Percentiles rank a stretch among this genome's conserved stretches.
Evolutionary conservation across 2,888 invertebrate species (phyloP).

Genomic region (Dolomedes plantarius): DNA sequence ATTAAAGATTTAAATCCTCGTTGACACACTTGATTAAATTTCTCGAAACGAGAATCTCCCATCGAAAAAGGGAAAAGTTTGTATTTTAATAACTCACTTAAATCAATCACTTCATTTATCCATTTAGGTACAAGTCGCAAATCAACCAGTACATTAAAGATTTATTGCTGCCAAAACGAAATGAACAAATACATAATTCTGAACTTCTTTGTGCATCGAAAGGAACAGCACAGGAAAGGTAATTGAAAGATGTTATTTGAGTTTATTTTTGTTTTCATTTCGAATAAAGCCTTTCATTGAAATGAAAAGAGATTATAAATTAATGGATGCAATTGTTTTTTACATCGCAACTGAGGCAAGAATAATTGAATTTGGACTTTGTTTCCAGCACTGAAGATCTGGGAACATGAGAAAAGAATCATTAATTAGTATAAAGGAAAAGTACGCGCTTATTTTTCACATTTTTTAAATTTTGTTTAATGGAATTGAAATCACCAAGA

Average conservation of each 20-base stretch:
- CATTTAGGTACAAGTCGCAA: constrained; percentile 29
- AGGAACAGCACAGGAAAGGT: background rate
- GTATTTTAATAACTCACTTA: constrained; percentile 55
- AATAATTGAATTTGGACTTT: constrained; percentile 4
- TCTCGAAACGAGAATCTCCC: background rate
- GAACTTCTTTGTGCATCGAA: background rate
- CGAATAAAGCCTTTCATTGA: background rate
- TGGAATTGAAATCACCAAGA: background rate
- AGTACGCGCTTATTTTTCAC: background rate
- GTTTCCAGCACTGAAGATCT: background rate
- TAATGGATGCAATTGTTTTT: constrained; percentile 6
- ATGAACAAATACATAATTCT: constrained; percentile 6
- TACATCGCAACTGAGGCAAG: constrained; percentile 1
- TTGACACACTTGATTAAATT: constrained; percentile 18
- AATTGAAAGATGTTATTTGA: constrained; percentile 1
- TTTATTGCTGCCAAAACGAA: constrained; percentile 47
- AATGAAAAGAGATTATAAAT: constrained; percentile 9
- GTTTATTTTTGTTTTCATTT: constrained; percentile 9
- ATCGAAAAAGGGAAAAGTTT: background rate
- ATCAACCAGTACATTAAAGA: constrained; percentile 54
- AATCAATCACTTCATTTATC: constrained; percentile 63
- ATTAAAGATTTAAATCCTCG: constrained; percentile 18
- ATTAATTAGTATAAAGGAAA: constrained; percentile 4
- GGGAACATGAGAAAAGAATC: background rate
- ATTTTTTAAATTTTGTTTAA: background rate